Evolutionary conservation across 2,797 vertebrate species (phyloP).

Genomic region (Myripristis jacobus): DNA sequence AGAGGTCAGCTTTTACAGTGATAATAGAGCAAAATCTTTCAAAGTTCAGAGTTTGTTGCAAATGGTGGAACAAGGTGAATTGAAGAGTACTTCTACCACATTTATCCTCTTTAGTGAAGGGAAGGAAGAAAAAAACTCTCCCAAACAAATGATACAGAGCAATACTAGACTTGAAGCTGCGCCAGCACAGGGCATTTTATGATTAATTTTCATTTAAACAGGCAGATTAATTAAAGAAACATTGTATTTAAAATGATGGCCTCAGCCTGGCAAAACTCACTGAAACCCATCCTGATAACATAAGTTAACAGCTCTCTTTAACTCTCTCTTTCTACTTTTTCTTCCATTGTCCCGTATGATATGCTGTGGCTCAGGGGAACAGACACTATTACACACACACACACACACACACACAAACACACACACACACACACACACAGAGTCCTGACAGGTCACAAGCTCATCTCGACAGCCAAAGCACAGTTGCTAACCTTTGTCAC

Average conservation of each 20-base stretch:
- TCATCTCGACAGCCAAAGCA: background rate
- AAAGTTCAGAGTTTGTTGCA: background rate
- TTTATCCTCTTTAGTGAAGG: background rate
- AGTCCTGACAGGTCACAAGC: conserved; percentile 32
- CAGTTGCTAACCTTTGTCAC: conserved; percentile 29
- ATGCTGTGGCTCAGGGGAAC: background rate
- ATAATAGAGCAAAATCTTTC: too few relatives aligned
- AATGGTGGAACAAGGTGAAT: background rate
- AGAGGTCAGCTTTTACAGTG: too few relatives aligned
- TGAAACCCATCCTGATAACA: too few relatives aligned
- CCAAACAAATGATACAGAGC: too few relatives aligned
- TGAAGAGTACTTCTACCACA: too few relatives aligned
- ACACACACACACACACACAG: background rate
- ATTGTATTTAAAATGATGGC: too few relatives aligned
- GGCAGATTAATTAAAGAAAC: too few relatives aligned
- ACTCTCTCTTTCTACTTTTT: background rate
- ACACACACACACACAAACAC: conserved; percentile 9
- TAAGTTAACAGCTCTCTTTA: too few relatives aligned
- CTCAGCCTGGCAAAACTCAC: too few relatives aligned
- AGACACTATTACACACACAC: background rate
- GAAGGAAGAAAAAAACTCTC: background rate
- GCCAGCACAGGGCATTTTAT: too few relatives aligned
- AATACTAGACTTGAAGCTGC: too few relatives aligned
- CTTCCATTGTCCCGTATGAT: background rate
- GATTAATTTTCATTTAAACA: too few relatives aligned